A percentile compares a stretch with the other conserved stretches of the same genome.
Conservation (phyloP, 2,797 vertebrate species). For the Mormyrus proboscirostris region DNA sequence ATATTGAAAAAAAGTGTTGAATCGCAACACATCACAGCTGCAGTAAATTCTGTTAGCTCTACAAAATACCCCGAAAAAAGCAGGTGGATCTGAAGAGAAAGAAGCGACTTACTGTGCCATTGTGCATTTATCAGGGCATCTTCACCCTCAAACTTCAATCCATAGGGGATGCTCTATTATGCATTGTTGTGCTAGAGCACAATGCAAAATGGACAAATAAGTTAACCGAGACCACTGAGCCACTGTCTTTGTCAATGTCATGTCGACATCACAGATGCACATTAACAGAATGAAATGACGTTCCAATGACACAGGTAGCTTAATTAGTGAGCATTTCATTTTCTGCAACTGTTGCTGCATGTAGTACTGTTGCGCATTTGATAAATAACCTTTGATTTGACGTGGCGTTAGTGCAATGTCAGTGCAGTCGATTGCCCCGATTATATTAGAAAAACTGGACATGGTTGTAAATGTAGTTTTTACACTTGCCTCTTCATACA, state of each 20-base stretch:
- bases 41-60: neutral
- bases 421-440: neutral
- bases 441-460: neutral
- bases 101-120: neutral
- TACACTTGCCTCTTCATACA: too few species aligned
- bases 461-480: neutral
- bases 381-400: neutral
- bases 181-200: neutral
- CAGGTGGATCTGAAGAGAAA: neutral
- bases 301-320: neutral
- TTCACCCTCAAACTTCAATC: neutral
- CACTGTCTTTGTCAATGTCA: neutral
- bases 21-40: neutral
- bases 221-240: neutral
- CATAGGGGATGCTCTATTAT: neutral
- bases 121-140: neutral
- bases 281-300: neutral
- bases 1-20: neutral
- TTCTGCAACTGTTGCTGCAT: neutral
- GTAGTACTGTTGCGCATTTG: neutral
- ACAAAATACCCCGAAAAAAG: neutral
- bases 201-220: neutral
- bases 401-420: neutral
- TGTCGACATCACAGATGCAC: neutral
- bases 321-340: neutral